Evolutionary conservation across 2,888 invertebrate genomes (phyloP), one percentile per base, ranked within the genome.

Genomic region (Willowsia nigromaculata): DNA sequence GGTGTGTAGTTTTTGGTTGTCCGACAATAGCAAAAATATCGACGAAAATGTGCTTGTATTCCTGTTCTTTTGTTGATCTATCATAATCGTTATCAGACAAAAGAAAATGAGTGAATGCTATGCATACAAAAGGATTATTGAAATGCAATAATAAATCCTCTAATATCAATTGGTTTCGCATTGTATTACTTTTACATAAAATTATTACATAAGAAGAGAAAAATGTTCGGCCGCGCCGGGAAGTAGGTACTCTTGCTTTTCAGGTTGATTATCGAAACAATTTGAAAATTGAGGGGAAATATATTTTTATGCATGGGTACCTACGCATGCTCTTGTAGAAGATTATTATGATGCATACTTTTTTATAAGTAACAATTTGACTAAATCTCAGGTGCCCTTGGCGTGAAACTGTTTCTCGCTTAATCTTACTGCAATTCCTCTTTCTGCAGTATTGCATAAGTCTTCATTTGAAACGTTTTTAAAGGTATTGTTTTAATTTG

Each of bases 261-360:
- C 88, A 53, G 37, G 82, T 88, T 88, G 88, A 88, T 88, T 88
- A 88, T 88, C 88, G 6, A 47, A 59, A 13, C 62, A 62, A 30
- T 27, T 11, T 30, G 62, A 15, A 62, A 9, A 43, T 6, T 9
- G 4, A 53, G n/a, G 50, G 6, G 68, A 68, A 68, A 68, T 37
- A 37, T 9, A 62, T 33, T 25, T 33, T 30, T 33, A 62, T 7
- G n/a, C n/a, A 27, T 9, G 15, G 5, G 47, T 47, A 15, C 13
- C 6, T 62, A 59, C 59, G 27, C 59, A 59, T 62, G 15, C 11
- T 62, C 11, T 62, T 25, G 33, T 62, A 27, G 9, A 40, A 40
- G n/a, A n/a, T n/a, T n/a, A n/a, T n/a, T n/a, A n/a, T n/a, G n/a
- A n/a, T n/a, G n/a, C n/a, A n/a, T n/a, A n/a, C n/a, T n/a, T n/a